phyloP scores from a whole-genome alignment of 2,113 vertebrate genomes.

The Vulpes lagopus region DNA sequence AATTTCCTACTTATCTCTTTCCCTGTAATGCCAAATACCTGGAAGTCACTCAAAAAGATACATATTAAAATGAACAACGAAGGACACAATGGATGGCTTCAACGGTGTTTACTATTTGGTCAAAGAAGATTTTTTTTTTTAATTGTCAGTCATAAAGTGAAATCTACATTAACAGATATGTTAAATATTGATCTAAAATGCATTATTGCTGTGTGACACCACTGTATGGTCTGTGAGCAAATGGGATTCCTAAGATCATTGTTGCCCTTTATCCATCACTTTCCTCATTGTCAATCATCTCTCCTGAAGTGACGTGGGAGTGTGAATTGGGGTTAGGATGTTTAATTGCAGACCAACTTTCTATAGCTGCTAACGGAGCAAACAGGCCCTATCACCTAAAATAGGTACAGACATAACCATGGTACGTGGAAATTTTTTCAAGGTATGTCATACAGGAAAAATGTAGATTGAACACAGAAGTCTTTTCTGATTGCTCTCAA shows the following conservation, averaged over 20 bases:
- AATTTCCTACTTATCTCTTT: background rate
- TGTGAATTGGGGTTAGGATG: constrained; percentile 34
- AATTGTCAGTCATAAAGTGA: constrained; percentile 45
- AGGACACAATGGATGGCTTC: constrained; percentile 18
- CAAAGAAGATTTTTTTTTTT: constrained; percentile 6
- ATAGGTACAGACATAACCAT: constrained; percentile 55
- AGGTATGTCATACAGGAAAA: background rate
- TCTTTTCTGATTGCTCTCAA: background rate
- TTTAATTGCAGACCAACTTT: constrained; percentile 38
- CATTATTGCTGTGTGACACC: constrained; percentile 56
- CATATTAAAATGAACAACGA: background rate
- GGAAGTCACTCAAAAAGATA: background rate
- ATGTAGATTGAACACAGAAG: background rate
- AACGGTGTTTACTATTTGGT: constrained; percentile 66
- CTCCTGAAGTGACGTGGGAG: constrained; percentile 46
- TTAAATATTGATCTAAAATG: constrained; percentile 52
- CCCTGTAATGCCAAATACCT: background rate
- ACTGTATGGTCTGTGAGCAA: constrained; percentile 61
- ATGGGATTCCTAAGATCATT: constrained; percentile 49
- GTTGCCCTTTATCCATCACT: background rate
- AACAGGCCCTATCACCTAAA: background rate
- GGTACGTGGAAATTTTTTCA: background rate
- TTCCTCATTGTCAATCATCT: constrained; percentile 25
- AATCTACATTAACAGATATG: constrained; percentile 14
- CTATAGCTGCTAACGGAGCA: constrained; percentile 27